phyloP scores from a whole-genome alignment of 2,888 invertebrate genomes.

The Melipona bicolor region DNA sequence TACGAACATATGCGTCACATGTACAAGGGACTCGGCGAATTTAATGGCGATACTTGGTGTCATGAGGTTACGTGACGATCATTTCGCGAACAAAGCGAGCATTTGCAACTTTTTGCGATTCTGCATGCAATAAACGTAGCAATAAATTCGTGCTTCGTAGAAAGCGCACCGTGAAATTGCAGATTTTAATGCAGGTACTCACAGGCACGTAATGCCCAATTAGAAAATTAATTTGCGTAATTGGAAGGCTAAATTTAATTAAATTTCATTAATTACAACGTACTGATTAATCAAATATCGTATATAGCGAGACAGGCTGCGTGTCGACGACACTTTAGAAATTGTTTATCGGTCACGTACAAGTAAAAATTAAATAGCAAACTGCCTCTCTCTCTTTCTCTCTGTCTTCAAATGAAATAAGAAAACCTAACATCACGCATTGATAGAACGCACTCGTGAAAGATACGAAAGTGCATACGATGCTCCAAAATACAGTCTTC shows the following conservation, averaged over 20 bases:
- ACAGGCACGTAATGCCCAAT: slow-evolving; percentile 39
- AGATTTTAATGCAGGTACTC: slow-evolving; percentile 31
- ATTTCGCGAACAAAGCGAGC: slow-evolving; percentile 15
- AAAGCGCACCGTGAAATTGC: slow-evolving; percentile 30
- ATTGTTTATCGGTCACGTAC: background rate
- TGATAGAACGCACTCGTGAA: background rate
- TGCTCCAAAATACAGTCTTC: background rate
- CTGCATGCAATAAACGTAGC: slow-evolving; percentile 17
- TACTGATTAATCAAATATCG: slow-evolving; percentile 47
- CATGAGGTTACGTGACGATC: slow-evolving; percentile 13
- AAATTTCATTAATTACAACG: slow-evolving; percentile 52
- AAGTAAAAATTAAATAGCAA: background rate
- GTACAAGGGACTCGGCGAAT: no score
- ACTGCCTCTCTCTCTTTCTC: background rate
- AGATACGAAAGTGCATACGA: background rate
- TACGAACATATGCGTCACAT: no score
- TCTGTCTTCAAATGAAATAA: background rate
- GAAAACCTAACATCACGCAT: background rate
- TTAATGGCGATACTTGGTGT: background rate
- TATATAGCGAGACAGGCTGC: background rate
- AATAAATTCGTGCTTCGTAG: slow-evolving; percentile 32
- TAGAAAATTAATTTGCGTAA: slow-evolving; percentile 58
- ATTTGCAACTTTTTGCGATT: slow-evolving; percentile 15
- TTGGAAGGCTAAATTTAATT: slow-evolving; percentile 48
- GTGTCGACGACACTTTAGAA: background rate